These are phyloP conservation scores for Tetranychus piercei DNA, from an alignment of 2,888 invertebrate genomes.

Conservation along the genomic window DNA sequence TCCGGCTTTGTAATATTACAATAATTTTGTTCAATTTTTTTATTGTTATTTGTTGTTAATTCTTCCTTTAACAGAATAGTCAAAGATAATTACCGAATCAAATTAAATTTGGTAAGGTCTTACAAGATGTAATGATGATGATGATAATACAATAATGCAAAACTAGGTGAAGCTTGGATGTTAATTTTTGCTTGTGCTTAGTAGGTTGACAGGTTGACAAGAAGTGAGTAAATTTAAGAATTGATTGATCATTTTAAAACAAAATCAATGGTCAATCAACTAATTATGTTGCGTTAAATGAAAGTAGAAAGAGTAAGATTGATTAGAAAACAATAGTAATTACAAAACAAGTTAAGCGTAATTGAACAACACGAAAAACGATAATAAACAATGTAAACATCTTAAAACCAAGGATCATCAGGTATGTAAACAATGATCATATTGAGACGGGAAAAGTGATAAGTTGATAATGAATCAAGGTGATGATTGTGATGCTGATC, in stretches of 20 bases:
- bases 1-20: no score
- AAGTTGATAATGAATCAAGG: no score
- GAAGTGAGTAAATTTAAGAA: neutral
- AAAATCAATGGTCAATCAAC: neutral
- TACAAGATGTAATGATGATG: neutral
- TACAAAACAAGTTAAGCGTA: neutral
- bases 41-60: no score
- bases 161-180: neutral
- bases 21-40: no score
- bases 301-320: neutral
- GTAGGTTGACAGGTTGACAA: neutral
- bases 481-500: no score
- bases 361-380: neutral
- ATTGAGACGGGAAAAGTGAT: no score
- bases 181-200: no score
- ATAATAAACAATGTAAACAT: neutral
- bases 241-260: neutral
- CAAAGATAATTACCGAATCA: neutral
- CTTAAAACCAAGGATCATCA: neutral
- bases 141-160: neutral
- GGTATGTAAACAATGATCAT: neutral
- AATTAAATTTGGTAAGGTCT: neutral
- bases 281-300: neutral
- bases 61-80: neutral
- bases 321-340: neutral